Conservation (phyloP, 2,113 vertebrate species). For the Brachyistius frenatus region DNA sequence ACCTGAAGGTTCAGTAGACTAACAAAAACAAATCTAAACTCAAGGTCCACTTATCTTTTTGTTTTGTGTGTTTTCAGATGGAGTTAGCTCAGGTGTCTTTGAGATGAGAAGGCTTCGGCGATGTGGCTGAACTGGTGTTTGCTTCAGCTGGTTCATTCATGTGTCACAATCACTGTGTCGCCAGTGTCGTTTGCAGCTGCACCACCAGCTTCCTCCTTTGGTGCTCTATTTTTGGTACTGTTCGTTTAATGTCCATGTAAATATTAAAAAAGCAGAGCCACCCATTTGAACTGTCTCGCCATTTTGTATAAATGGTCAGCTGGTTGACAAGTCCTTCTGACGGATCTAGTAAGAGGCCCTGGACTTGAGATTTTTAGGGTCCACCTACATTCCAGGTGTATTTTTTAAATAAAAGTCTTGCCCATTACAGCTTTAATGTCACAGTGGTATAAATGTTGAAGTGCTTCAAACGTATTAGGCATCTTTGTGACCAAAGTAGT, state of each 20-base stretch:
- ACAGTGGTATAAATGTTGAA: slow-evolving; percentile 16
- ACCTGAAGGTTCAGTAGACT: neutral
- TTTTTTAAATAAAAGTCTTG: slow-evolving; percentile 2
- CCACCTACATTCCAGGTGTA: neutral
- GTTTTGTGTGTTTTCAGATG: too few species aligned
- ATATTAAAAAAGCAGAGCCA: too few species aligned
- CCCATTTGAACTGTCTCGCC: neutral
- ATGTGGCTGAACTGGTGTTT: slow-evolving; percentile 5
- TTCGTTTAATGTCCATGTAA: neutral
- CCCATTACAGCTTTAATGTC: slow-evolving; percentile 34
- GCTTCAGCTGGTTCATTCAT: slow-evolving; percentile 30
- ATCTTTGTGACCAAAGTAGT: slow-evolving; percentile 41
- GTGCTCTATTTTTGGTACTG: neutral
- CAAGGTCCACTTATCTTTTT: too few species aligned
- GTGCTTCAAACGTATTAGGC: slow-evolving; percentile 32
- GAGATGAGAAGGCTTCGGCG: slow-evolving; percentile 2
- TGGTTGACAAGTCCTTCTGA: neutral
- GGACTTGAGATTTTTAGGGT: too few species aligned
- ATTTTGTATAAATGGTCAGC: neutral
- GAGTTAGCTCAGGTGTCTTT: neutral
- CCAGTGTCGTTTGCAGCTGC: neutral
- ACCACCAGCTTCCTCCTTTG: neutral
- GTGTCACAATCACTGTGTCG: slow-evolving; percentile 20
- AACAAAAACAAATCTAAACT: too few species aligned
- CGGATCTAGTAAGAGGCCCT: neutral